phyloP scores from a whole-genome alignment of 2,888 invertebrate genomes.

The Thymelicus lineola region DNA sequence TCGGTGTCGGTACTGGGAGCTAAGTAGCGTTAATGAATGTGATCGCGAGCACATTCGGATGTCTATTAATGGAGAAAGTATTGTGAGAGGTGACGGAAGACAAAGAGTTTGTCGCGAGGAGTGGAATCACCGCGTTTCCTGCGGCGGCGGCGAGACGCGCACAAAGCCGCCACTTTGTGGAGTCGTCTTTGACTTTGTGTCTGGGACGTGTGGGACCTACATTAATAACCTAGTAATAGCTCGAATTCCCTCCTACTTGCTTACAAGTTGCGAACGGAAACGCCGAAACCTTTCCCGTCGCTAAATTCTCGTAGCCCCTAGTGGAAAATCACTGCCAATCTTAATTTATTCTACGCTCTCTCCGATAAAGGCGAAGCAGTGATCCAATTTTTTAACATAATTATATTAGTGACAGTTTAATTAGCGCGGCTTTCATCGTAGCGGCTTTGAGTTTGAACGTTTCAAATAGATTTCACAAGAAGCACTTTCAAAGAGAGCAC shows the following conservation, averaged over 20 bases:
- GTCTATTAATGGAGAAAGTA: conserved; percentile 34
- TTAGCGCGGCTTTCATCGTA: conserved; percentile 81
- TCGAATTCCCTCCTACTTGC: conserved; percentile 26
- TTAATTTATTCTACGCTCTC: conserved; percentile 23
- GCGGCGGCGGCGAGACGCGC: conserved; percentile 54
- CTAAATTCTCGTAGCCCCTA: conserved; percentile 12
- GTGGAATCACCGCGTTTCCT: conserved; percentile 55
- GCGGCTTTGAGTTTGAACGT: conserved; percentile 83
- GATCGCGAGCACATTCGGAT: conserved; percentile 31
- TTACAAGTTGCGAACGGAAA: not conserved
- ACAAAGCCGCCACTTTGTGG: conserved; percentile 81
- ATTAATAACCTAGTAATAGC: conserved; percentile 79
- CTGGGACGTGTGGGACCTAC: conserved; percentile 72
- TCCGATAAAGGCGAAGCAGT: conserved; percentile 44
- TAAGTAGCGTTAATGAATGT: conserved; percentile 18
- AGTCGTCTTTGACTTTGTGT: conserved; percentile 70
- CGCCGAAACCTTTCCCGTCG: not conserved
- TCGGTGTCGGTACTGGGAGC: not conserved
- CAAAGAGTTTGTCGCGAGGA: conserved; percentile 73
- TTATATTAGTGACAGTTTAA: conserved; percentile 84
- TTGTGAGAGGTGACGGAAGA: conserved; percentile 65
- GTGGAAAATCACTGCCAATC: conserved; percentile 6
- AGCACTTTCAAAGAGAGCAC: conserved; percentile 84
- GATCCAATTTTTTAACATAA: conserved; percentile 81
- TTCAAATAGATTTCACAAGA: conserved; percentile 84